A percentile compares a stretch with the other conserved stretches of the same genome.
These are phyloP conservation scores for Vanessa cardui DNA, from an alignment of 2,888 invertebrate genomes.

Conservation along the genomic window DNA sequence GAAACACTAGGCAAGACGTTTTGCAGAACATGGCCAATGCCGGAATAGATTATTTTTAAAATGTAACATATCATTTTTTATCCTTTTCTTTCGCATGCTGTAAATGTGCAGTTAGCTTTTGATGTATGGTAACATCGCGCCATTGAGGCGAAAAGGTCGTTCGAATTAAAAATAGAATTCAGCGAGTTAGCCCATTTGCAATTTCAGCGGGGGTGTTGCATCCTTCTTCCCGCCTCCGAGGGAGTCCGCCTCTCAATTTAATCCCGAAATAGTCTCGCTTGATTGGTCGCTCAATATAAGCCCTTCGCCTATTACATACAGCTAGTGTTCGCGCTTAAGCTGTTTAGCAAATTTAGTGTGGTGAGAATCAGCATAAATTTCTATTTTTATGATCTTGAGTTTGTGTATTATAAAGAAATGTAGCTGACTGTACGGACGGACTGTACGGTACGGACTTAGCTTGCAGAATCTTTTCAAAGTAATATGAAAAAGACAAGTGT, in stretches of 20 bases:
- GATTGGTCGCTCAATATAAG: conserved; percentile 68
- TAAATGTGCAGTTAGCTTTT: background rate
- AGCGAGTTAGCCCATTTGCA: conserved; percentile 49
- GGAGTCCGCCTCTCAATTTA: conserved; percentile 65
- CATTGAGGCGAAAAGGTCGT: conserved; percentile 16
- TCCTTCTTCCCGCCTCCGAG: conserved; percentile 58
- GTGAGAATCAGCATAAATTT: background rate
- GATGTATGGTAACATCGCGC: conserved; percentile 9
- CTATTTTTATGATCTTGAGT: background rate
- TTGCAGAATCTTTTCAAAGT: too few species aligned
- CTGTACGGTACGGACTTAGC: too few species aligned
- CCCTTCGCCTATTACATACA: conserved; percentile 65
- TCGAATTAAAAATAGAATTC: conserved; percentile 46
- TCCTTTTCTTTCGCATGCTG: background rate
- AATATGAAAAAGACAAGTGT: too few species aligned
- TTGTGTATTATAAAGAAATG: too few species aligned
- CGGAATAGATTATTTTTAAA: conserved; percentile 6
- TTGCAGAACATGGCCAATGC: conserved; percentile 23
- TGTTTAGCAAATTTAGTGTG: conserved; percentile 8
- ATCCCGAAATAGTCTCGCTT: conserved; percentile 64
- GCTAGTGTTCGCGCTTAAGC: conserved; percentile 22
- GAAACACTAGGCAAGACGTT: conserved; percentile 27
- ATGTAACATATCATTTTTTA: conserved; percentile 1
- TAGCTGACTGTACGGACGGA: too few species aligned
- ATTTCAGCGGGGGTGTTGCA: conserved; percentile 47